Evolutionary conservation across 2,797 vertebrate genomes (phyloP), one percentile per base, ranked within the genome.

Genomic region (Syngnathus rostellatus): DNA sequence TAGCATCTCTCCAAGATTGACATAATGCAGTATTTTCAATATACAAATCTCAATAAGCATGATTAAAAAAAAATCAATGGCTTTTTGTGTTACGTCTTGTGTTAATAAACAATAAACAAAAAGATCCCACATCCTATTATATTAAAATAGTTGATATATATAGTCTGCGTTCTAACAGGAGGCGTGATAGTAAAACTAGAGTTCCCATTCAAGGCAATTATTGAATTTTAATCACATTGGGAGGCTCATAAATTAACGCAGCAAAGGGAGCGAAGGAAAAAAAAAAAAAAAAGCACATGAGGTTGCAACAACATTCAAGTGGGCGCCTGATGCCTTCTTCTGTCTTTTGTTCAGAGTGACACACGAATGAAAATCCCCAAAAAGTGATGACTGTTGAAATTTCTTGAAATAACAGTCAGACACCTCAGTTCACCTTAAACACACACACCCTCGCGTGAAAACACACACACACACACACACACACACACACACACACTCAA

Each of bases 81-180:
- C 88, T 90, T 90, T 57, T 57, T 57, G 12, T 77, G 81, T 89
- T 87, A 87, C 76, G 81, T 85, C 77, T 63, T 2, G 8, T 73
- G 84, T 86, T 89, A 87, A 57, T 17, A 37, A 37, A 57, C 54
- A 57, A 31, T 31, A 57, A 14, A 31, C 8, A 51, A 90, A 89
- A 85, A 87, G 87, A 85, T 87, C 82, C 80, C 83, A 81, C 85
- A 86, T 88, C 83, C 87, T 88, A 89, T 91, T 90, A 88, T 90
- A 90, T 91, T 91, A 89, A 91, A 92, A 92, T 89, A 89, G 89
- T 84, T 86, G 31, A 31, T 73, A 85, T 86, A 89, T 87, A 87
- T 86, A 88, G 84, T 83, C 82, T 86, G 79, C 76, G 82, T 83
- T 86, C 85, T 87, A 81, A 83, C 88, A 88, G 85, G 85, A 87